Evolutionary conservation across 2,113 vertebrate genomes (phyloP), one percentile per base, ranked within the genome.

Genomic region (Pollachius pollachius): DNA sequence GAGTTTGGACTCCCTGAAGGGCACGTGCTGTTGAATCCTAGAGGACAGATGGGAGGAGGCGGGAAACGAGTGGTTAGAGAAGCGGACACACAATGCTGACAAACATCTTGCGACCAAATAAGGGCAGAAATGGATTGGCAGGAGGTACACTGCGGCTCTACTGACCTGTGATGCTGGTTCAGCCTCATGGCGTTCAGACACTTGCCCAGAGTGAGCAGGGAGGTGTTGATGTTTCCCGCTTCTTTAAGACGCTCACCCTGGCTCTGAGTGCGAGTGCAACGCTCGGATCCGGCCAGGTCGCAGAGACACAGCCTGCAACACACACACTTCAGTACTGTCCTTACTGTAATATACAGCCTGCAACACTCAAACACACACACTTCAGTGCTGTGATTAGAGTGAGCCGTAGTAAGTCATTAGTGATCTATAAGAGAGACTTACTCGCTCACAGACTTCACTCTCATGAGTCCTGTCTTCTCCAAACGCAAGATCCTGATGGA

Each of bases 201-300:
- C 83, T 98, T 99, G 19, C 96, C 95, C 58, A 99, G 89, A 68
- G 88, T 95, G 21, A 98, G 77, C 67, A 99, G 89, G 1, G 97
- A 99, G 0, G 92, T 92, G 81, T 99, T 99, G 83, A 99, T 99
- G 71, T 97, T 99, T n/a, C 96, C 96, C 2, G 94, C 95, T 81
- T 99, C 97, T 84, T 95, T 98, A 71, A 99, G 85, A 23, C 97
- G 92, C 34, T 96, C 94, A 4, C 96, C 97, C 89, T 92, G 92
- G 73, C 96, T 98, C 63, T 89, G 94, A 0, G 97, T 98, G 82
- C 95, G 98, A 11, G 93, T 89, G 3, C 87, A 96, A 80, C 97
- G 90, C 84, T 99, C 97, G 0, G 97, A 99, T 18, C 97, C 97
- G 68, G 97, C 97, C 73, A 99, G 93, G 86, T 99, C 97, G 83